These are phyloP conservation scores for Cheilosia variabilis DNA, from an alignment of 2,888 invertebrate species.

Conservation along the genomic window DNA sequence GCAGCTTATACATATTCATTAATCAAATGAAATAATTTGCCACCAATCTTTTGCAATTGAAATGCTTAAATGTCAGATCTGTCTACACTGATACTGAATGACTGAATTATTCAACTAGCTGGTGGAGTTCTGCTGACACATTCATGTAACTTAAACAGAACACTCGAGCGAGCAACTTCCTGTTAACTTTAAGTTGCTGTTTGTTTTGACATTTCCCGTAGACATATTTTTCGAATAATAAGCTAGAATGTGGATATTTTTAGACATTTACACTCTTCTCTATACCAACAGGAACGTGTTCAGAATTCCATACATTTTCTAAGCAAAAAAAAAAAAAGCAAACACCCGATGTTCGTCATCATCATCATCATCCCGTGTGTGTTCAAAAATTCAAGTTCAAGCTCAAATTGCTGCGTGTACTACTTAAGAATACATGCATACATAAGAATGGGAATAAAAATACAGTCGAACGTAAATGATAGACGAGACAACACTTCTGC, in stretches of 20 bases:
- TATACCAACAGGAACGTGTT: conserved; percentile 42
- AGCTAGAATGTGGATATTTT: background rate
- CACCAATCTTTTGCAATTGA: background rate
- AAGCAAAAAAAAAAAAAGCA: background rate
- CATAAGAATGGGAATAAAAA: conserved; percentile 14
- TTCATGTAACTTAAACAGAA: conserved; percentile 1
- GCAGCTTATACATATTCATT: conserved; percentile 4
- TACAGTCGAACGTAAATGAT: conserved; percentile 24
- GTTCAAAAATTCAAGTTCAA: conserved; percentile 59
- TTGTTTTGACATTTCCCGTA: conserved; percentile 8
- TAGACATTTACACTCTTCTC: conserved; percentile 12
- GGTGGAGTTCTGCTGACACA: background rate
- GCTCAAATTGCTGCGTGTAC: conserved; percentile 37
- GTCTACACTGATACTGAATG: background rate
- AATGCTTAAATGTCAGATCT: conserved; percentile 7
- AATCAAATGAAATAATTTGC: background rate
- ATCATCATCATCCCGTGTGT: conserved; percentile 24
- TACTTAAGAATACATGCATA: conserved; percentile 29
- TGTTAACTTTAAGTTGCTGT: conserved; percentile 5
- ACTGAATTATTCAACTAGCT: conserved; percentile 23
- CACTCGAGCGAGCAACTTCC: too few species aligned
- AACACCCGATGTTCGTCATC: conserved; percentile 27
- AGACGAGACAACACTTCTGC: conserved; percentile 2
- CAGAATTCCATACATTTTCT: conserved; percentile 43
- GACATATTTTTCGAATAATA: background rate